phyloP scores from a whole-genome alignment of 2,888 invertebrate genomes.

The Erebia epiphron region DNA sequence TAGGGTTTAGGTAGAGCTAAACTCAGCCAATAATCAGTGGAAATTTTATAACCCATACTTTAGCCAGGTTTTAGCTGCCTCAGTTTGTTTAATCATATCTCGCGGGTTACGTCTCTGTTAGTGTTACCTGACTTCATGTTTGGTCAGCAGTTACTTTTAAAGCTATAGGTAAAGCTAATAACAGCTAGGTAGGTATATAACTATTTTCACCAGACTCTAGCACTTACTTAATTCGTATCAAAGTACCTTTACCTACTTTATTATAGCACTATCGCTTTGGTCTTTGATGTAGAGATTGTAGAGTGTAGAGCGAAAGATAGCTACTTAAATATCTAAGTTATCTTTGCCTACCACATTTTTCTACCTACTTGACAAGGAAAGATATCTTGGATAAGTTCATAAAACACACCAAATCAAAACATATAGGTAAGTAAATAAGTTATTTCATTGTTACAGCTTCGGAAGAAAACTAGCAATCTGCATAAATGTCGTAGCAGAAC shows the following conservation, averaged over 20 bases:
- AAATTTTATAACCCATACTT: too few relatives aligned
- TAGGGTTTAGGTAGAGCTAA: background rate
- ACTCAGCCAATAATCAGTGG: too few relatives aligned
- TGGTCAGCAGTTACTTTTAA: too few relatives aligned
- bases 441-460: conserved; percentile 55
- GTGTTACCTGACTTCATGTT: too few relatives aligned
- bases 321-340: background rate
- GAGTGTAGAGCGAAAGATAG: conserved; percentile 7
- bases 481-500: conserved; percentile 54
- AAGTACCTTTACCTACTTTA: background rate
- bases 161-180: too few relatives aligned
- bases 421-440: background rate
- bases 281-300: background rate
- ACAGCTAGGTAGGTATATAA: background rate
- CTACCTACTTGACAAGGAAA: conserved; percentile 4
- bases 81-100: too few relatives aligned
- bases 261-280: background rate
- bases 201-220: background rate
- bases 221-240: background rate
- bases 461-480: conserved; percentile 62
- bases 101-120: too few relatives aligned
- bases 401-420: too few relatives aligned
- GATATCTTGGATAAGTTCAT: background rate
- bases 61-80: too few relatives aligned
- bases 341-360: background rate